phyloP scores from a whole-genome alignment of 1,140 invertebrate species.

The Antheraea pernyi region DNA sequence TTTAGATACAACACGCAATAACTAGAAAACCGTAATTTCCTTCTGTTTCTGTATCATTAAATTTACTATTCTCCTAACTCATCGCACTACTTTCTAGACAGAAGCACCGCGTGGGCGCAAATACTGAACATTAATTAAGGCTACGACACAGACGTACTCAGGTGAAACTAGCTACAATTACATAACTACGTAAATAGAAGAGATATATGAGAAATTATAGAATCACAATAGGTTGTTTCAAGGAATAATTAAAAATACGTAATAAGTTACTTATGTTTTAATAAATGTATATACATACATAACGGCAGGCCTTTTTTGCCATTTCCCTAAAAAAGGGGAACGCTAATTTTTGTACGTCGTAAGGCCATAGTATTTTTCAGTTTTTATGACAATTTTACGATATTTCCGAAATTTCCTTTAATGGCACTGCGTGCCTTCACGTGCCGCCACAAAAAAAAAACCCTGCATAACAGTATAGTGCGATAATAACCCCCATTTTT shows the following conservation, averaged over 20 bases:
- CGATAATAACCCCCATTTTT: too few species aligned
- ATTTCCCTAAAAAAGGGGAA: too few species aligned
- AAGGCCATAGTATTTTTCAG: too few species aligned
- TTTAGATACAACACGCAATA: too few species aligned
- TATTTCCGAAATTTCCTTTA: too few species aligned
- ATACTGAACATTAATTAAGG: constrained; percentile 8
- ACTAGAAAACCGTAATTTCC: too few species aligned
- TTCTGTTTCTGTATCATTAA: neutral
- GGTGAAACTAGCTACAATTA: constrained; percentile 1
- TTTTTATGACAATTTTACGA: too few species aligned
- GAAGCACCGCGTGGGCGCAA: neutral
- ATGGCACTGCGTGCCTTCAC: too few species aligned
- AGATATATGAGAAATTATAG: neutral
- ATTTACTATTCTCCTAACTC: neutral
- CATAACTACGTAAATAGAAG: neutral
- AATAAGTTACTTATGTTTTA: neutral
- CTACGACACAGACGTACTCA: neutral
- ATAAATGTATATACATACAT: neutral
- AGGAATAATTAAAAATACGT: neutral
- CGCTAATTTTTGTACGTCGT: too few species aligned
- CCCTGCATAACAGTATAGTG: too few species aligned
- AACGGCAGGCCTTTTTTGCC: too few species aligned
- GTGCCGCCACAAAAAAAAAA: too few species aligned
- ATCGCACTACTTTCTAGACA: neutral
- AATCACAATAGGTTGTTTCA: neutral